Base-by-base conservation (phyloP, 2,888 invertebrate genomes). In the Noctua janthina region DNA sequence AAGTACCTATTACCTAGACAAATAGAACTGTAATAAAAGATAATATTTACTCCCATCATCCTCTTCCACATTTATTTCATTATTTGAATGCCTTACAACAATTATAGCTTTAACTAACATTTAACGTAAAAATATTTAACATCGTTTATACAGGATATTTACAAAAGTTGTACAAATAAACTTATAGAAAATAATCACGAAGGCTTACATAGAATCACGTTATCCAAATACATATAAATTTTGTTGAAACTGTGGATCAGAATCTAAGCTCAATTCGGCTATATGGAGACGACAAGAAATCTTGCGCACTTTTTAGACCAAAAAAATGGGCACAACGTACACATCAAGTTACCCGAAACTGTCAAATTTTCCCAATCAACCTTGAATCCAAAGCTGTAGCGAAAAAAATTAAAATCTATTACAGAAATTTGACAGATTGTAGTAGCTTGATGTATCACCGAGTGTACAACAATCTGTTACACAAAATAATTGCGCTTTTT, bases 31-130 rank as follows among this genome's bases (percentile, higher is more conserved):
- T 2, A 88, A 82, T 59, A 81, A 87, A 81, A 74, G 0, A 64
- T 29, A 69, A 39, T 6, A 43, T 75, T 79, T 72, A 62, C 83
- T 78, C 98, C 98, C 0, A 94, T 94, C 56, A 97, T 97, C 76
- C 85, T 69, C 81, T 69, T 82, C 72, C 86, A 83, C 74, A 78
- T 88, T 86, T 88, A 89, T 89, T 89, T 88, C 62, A 68, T 87
- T 84, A 84, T 74, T 84, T 87, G 62, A 89, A 89, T 88, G 76
- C 79, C 90, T 86, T 88, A 89, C 88, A 88, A 88, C 90, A 88
- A 86, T 84, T 81, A 86, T 82, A 89, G 81, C 82, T 88, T 83
- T 84, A 84, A 82, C 79, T 89, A 89, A 88, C 84, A 88, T 83
- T 79, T 74, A 88, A 84, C 84, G 84, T 89, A 84, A 83, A 88